Evolutionary conservation across 2,888 invertebrate species (phyloP), one percentile per base, ranked within the genome.

Genomic region (Trichogramma evanescens): DNA sequence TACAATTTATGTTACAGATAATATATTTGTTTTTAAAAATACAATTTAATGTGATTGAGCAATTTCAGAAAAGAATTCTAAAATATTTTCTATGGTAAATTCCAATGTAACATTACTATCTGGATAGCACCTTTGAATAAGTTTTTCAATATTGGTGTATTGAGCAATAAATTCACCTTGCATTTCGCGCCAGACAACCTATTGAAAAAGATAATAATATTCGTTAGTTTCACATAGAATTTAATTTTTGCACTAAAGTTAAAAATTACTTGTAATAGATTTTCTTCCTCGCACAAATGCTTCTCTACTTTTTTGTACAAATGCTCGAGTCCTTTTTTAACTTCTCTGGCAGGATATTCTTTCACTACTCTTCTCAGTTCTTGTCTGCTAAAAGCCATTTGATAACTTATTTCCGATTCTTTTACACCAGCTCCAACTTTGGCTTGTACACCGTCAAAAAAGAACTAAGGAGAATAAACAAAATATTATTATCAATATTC

Each of bases 161-260:
- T 98, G 98, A 69, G 91, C 89, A 70, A 99, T 91, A 80, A 99
- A 98, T 82, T 98, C 97, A 78, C 97, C 95, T 82, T 98, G 97
- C 97, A 99, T 97, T 70, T 95, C 93, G 75, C 95, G 87, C 99
- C 99, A 99, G 61, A 99, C 98, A 55, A 99, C 98, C 86, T 92
- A 80, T 42, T 41, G 4, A 52, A 40, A 53, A 49, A 40, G 26
- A 40, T 7, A 10, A 45, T 39, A 55, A 56, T 56, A 51, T 44
- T 54, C 10, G 48, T 54, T 53, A 13, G 40, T 49, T 13, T 52
- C 59, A 6, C 45, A 1, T 43, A 44, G 49, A 6, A 50, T 53
- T 10, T 42, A 50, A 55, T 44, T 43, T 51, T 7, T 56, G 45
- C 6, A 48, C 6, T 40, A 49, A 51, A 26, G 58, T 13, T 41